Evolutionary conservation across 2,113 vertebrate species (phyloP).

Genomic region (Chionis minor): DNA sequence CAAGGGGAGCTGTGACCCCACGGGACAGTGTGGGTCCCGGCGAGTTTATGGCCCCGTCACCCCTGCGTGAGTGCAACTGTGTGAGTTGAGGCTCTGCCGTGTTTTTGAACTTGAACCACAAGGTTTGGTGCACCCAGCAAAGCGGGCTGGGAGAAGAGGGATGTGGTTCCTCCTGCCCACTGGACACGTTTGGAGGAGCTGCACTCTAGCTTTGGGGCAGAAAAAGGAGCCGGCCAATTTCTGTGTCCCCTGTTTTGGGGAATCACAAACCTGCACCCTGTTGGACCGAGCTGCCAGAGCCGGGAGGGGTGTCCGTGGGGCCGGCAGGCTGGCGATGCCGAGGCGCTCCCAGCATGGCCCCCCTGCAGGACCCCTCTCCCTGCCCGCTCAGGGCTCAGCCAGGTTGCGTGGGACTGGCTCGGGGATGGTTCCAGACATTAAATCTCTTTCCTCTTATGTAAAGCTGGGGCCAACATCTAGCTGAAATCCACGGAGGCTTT

Average conservation of each 20-base stretch:
- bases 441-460: neutral
- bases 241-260: accelerated
- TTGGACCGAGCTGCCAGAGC: accelerated
- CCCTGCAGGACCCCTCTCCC: neutral
- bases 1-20: neutral
- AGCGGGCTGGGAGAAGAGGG: too few species aligned
- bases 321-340: accelerated
- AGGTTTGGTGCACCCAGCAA: neutral
- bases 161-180: neutral
- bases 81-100: accelerated
- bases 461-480: neutral
- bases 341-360: neutral
- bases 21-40: accelerated
- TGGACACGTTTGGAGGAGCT: neutral
- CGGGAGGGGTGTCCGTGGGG: accelerated
- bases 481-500: neutral
- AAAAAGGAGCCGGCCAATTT: neutral
- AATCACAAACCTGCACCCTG: neutral
- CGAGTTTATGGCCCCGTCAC: neutral
- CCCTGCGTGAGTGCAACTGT: accelerated
- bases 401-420: neutral
- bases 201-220: neutral
- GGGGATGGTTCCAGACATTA: neutral
- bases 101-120: neutral
- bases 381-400: neutral